Evolutionary conservation across 2,888 invertebrate genomes (phyloP).

Genomic region (Venusia cambrica): DNA sequence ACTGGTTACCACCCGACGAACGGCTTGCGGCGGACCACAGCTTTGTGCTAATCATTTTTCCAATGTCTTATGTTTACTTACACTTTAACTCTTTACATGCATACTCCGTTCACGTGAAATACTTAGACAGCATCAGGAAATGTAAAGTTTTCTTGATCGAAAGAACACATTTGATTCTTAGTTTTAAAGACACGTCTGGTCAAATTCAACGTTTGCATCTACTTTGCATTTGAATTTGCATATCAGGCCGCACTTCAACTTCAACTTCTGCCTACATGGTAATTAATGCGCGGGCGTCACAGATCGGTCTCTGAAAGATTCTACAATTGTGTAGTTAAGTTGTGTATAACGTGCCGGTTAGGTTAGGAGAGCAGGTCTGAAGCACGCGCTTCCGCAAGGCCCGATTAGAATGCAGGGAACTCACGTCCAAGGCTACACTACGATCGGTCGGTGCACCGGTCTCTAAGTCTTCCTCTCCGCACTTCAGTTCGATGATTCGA

Average conservation of each 20-base stretch:
- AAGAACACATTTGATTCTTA: too few species aligned
- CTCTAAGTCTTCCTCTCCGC: constrained; percentile 65
- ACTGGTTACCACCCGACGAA: constrained; percentile 55
- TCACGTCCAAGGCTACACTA: constrained; percentile 74
- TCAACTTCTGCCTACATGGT: too few species aligned
- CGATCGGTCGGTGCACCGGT: constrained; percentile 75
- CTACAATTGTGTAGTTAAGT: constrained; percentile 38
- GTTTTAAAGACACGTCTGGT: too few species aligned
- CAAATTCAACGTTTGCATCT: too few species aligned
- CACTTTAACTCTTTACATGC: constrained; percentile 36
- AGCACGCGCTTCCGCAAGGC: constrained; percentile 79
- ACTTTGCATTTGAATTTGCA: too few species aligned
- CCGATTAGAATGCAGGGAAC: constrained; percentile 78
- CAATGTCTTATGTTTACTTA: constrained; percentile 44
- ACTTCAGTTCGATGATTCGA: constrained; percentile 56
- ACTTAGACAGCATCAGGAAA: too few species aligned
- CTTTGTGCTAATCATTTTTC: constrained; percentile 51
- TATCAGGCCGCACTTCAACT: too few species aligned
- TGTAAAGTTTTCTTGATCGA: too few species aligned
- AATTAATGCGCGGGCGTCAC: constrained; percentile 18
- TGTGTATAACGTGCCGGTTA: constrained; percentile 61
- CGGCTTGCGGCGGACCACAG: constrained; percentile 43
- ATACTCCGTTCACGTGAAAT: constrained; percentile 14
- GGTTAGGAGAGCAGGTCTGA: constrained; percentile 66
- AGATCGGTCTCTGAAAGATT: constrained; percentile 29